Base-by-base conservation (phyloP, 1,140 invertebrate species). In the Drosophila biarmipes region DNA sequence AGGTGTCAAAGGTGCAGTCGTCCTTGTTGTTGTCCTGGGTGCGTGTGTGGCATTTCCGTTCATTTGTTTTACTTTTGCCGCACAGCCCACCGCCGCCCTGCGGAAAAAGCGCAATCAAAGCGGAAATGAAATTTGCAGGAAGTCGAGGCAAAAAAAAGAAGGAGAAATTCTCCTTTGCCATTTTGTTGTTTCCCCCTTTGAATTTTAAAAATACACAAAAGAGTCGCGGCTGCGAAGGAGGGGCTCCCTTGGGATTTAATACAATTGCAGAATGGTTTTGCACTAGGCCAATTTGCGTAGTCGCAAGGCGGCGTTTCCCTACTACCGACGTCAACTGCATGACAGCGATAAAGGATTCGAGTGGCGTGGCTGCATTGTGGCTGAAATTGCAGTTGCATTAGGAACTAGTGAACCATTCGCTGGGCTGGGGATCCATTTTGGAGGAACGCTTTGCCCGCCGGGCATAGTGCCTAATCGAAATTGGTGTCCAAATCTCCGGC, bases 81-180 rank as follows among this genome's bases (percentile, higher is more conserved):
- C 71, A 73, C 69, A 59, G 35, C 27, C 21, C 34, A 6, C 17
- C 48, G 42, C 29, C 66, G 57, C 52, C 51, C 52, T 82, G 67
- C 84, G 84, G 73, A 89, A 84, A 87, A 89, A 89, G 84, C 85
- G 84, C 84, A 89, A 89, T 89, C 84, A 89, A 89, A 89, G 84
- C 84, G 84, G 84, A 89, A 89, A 89, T 89, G 84, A 89, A 89
- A 89, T 89, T 89, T 90, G 76, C 84, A 90, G 84, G 84, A 89
- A 84, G 85, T 80, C 48, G 54, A 62, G 57, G 42, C 46, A 48
- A 59, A 67, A 72, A 68, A 63, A 45, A 51, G 49, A 31, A 24
- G 24, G 24, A 24, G 21, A 40, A 49, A 46, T 45, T 29, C 46
- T 48, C 34, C 49, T 27, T 72, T 38, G 29, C 8, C 21, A 53